Evolutionary conservation across 2,888 invertebrate species (phyloP), one percentile per base, ranked within the genome.

Genomic region (Drosophila multiciliata): DNA sequence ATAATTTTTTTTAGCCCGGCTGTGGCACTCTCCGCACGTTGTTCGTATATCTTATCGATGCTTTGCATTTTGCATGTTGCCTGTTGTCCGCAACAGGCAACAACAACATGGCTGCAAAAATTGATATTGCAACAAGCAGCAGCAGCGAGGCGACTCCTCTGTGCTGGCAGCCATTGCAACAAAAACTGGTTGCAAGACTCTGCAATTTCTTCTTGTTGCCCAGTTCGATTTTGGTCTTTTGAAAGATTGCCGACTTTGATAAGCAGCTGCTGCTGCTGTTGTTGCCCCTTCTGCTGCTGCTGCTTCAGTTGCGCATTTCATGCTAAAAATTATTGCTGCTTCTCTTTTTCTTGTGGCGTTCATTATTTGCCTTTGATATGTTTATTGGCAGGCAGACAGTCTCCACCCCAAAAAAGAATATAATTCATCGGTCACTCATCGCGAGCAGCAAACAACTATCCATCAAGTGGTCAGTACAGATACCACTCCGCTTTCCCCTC

Each of bases 161-260:
- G 55, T 65, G 45, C 45, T 45, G 82, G 70, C 84, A 80, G 88
- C 83, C 85, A 87, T 83, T 85, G 85, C 80, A 65, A 26, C 58
- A 50, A 72, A 75, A 80, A 82, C 88, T 78, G 82, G 75, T 78
- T 86, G 75, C 70, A 53, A 40, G n/a, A 11, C 72, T 35, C 45
- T 64, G 67, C 82, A 74, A 71, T 69, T 75, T 70, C 67, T 68
- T 63, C 64, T 77, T 48, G 20, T 49, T 52, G 38, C 45, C 59
- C 74, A 69, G 79, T 82, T 80, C 71, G 74, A 75, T 86, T 81
- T 82, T 68, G 72, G 73, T 76, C 79, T 92, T 92, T 93, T 92
- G 91, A 91, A 88, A 93, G 93, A 93, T 93, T 89, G 92, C 93
- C 93, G 93, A 91, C 93, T 61, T 76, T 88, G 93, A 93, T 93